These are phyloP conservation scores for Tauraco erythrolophus DNA, from an alignment of 2,113 vertebrate species.

Conservation along the genomic window DNA sequence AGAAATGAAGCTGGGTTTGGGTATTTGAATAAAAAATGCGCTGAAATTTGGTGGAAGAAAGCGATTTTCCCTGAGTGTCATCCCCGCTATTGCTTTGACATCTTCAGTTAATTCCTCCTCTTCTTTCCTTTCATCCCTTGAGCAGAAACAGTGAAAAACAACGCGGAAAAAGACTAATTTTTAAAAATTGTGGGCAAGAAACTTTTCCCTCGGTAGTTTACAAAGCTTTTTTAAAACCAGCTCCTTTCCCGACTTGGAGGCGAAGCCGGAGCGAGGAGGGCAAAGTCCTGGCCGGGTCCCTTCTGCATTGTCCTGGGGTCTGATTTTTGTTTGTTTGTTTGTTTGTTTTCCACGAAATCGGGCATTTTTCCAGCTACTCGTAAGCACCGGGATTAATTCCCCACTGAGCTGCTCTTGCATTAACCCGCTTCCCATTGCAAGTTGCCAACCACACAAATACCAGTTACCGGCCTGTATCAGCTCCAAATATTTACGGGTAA, in stretches of 20 bases:
- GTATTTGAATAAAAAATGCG: not conserved
- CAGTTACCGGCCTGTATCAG: not conserved
- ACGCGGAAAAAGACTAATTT: fast-evolving
- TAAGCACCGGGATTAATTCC: not conserved
- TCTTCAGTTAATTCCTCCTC: not conserved
- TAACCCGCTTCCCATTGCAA: too few species aligned
- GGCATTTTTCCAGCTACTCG: not conserved
- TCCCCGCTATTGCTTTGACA: not conserved
- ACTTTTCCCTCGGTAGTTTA: not conserved
- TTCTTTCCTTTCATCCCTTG: not conserved
- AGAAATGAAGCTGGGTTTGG: too few species aligned
- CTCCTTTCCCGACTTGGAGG: not conserved
- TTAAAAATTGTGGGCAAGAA: fast-evolving
- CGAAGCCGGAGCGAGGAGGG: not conserved
- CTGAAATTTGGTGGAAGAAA: fast-evolving
- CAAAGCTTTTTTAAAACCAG: not conserved
- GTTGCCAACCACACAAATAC: not conserved
- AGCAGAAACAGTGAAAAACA: not conserved
- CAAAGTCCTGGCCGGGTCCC: not conserved
- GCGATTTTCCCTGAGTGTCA: not conserved
- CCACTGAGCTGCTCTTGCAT: not conserved
- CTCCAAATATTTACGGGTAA: not conserved
- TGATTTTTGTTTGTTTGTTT: too few species aligned
- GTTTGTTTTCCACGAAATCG: not conserved
- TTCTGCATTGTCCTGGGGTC: not conserved